A percentile compares a stretch with the other conserved stretches of the same genome.
Conservation (phyloP, 2,888 invertebrate genomes). For the Lomographa bimaculata region DNA sequence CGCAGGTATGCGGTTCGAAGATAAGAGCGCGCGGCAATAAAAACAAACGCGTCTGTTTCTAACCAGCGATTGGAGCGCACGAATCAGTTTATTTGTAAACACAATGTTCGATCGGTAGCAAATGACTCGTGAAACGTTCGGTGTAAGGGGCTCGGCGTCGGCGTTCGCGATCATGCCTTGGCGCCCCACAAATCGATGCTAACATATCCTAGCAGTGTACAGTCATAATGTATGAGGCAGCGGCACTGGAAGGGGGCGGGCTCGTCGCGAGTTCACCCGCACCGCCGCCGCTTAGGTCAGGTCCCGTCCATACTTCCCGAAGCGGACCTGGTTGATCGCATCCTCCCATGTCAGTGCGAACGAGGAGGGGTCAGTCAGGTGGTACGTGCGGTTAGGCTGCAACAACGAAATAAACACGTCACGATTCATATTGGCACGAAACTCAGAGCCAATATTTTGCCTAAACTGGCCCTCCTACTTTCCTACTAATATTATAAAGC, state of each 20-base stretch:
- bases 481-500: no score
- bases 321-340: conserved; percentile 94
- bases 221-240: conserved; percentile 57
- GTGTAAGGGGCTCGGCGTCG: conserved; percentile 28
- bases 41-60: no score
- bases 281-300: conserved; percentile 67
- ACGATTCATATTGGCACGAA: background rate
- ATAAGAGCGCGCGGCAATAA: no score
- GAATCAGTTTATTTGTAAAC: conserved; percentile 80
- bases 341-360: conserved; percentile 97
- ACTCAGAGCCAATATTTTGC: no score
- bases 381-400: conserved; percentile 98
- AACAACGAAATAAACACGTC: conserved; percentile 37
- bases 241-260: conserved; percentile 46
- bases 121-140: conserved; percentile 47
- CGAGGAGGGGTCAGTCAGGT: conserved; percentile 97
- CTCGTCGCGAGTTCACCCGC: conserved; percentile 50
- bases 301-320: conserved; percentile 84
- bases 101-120: conserved; percentile 60
- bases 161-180: conserved; percentile 42
- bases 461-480: no score
- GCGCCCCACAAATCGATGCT: conserved; percentile 72
- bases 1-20: no score
- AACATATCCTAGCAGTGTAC: conserved; percentile 71
- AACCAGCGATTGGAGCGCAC: no score